Evolutionary conservation across 2,888 invertebrate species (phyloP).

Genomic region (Lamproptera curius): DNA sequence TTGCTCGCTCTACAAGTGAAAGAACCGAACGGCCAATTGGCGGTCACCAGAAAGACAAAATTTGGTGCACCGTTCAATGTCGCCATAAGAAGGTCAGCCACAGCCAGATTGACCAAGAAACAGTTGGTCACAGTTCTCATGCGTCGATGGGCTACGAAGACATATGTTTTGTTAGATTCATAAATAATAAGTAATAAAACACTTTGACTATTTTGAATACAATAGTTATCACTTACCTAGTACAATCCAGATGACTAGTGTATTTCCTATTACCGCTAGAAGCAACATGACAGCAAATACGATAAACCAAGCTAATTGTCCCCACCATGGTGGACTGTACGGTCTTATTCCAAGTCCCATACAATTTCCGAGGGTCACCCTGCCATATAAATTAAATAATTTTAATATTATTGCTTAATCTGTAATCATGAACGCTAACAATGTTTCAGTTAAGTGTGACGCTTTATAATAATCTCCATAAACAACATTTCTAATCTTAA

Average conservation of each 20-base stretch:
- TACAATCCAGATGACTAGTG: slow-evolving; percentile 95
- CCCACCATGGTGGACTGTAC: slow-evolving; percentile 82
- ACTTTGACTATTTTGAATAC: too few relatives aligned
- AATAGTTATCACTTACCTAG: slow-evolving; percentile 80
- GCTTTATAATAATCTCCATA: too few relatives aligned
- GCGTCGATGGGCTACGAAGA: slow-evolving; percentile 82
- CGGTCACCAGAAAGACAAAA: slow-evolving; percentile 90
- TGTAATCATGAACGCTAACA: too few relatives aligned
- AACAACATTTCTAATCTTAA: too few relatives aligned
- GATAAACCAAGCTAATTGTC: slow-evolving; percentile 83
- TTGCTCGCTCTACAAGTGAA: slow-evolving; percentile 92
- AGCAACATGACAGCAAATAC: slow-evolving; percentile 87
- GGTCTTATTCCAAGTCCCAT: slow-evolving; percentile 78
- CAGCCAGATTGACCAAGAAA: slow-evolving; percentile 91
- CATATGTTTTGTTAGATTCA: not conserved
- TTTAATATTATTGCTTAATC: too few relatives aligned
- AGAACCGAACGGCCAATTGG: slow-evolving; percentile 92
- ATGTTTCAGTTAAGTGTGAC: too few relatives aligned
- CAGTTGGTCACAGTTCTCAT: slow-evolving; percentile 95
- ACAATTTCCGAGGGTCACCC: slow-evolving; percentile 79
- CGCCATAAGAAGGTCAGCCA: slow-evolving; percentile 92
- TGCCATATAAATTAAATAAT: slow-evolving; percentile 48
- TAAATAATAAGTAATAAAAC: too few relatives aligned
- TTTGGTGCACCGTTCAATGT: slow-evolving; percentile 92
- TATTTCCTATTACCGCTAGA: slow-evolving; percentile 89